Conservation (phyloP, 2,113 vertebrate species). For the Forbesichthys papilliferus region DNA sequence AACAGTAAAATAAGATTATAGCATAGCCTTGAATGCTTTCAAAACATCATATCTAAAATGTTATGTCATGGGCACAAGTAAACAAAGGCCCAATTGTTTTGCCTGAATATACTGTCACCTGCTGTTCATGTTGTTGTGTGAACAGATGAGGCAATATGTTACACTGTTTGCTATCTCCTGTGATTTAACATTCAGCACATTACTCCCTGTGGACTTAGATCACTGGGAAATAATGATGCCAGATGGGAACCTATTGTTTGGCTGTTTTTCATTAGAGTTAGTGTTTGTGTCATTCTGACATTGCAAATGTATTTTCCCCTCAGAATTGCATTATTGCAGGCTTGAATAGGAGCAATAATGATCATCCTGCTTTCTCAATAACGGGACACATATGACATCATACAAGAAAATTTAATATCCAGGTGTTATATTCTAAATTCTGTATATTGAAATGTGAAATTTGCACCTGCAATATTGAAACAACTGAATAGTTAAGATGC, state of each 20-base stretch:
- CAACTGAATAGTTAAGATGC: no score
- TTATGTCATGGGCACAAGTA: conserved; percentile 54
- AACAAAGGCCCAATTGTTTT: conserved; percentile 20
- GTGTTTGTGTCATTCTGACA: neutral
- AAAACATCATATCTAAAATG: conserved; percentile 21
- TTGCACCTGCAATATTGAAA: no score
- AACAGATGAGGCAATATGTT: conserved; percentile 37
- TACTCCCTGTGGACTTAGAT: conserved; percentile 24
- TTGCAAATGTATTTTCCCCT: neutral
- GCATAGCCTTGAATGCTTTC: conserved; percentile 38
- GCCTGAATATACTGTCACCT: conserved; percentile 48
- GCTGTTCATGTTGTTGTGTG: conserved; percentile 46
- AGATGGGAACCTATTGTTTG: conserved; percentile 41
- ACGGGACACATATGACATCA: no score
- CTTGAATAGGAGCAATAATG: conserved; percentile 3
- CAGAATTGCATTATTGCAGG: conserved; percentile 24
- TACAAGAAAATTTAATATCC: no score
- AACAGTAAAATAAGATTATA: conserved; percentile 21
- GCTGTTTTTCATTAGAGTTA: conserved; percentile 26
- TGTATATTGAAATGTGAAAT: no score
- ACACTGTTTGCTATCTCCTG: conserved; percentile 30
- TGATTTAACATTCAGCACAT: neutral
- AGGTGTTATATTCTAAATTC: no score
- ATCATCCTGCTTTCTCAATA: neutral
- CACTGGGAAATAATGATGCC: conserved; percentile 35